These are phyloP conservation scores for Scolanthus callimorphus DNA, from an alignment of 92 coral and sea anemone species.

Conservation along the genomic window DNA sequence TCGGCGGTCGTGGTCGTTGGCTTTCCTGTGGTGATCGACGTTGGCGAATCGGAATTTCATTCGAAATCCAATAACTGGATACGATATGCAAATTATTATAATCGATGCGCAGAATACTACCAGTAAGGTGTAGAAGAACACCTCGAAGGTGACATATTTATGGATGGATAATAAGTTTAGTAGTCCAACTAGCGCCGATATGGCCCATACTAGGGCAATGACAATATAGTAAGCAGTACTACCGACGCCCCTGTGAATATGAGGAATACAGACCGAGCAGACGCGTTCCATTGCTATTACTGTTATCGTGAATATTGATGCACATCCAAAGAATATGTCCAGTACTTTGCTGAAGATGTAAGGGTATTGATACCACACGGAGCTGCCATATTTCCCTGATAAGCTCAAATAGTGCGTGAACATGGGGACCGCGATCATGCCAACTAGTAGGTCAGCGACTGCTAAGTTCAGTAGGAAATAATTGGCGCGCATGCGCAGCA, in stretches of 20 bases:
- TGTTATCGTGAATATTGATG: slow-evolving; percentile 74
- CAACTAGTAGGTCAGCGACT: slow-evolving; percentile 74
- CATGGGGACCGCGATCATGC: slow-evolving; percentile 72
- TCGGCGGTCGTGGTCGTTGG: slow-evolving; percentile 61
- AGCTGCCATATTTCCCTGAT: slow-evolving; percentile 43
- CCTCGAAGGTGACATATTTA: slow-evolving; percentile 39
- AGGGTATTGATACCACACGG: slow-evolving; percentile 31
- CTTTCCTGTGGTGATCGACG: slow-evolving; percentile 53
- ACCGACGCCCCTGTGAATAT: slow-evolving; percentile 54
- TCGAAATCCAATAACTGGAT: slow-evolving; percentile 60
- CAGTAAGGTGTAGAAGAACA: slow-evolving; percentile 63
- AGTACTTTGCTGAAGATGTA: slow-evolving; percentile 49
- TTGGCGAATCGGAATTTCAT: slow-evolving; percentile 80
- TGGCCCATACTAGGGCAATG: slow-evolving; percentile 59
- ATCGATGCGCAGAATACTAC: slow-evolving; percentile 60
- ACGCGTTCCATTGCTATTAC: slow-evolving; percentile 70
- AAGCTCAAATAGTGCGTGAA: slow-evolving; percentile 53
- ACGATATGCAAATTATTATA: slow-evolving; percentile 60
- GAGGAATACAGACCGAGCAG: slow-evolving; percentile 73
- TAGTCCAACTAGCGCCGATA: slow-evolving; percentile 51
- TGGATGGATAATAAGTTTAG: slow-evolving; percentile 49
- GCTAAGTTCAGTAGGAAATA: slow-evolving; percentile 80
- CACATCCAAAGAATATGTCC: slow-evolving; percentile 78
- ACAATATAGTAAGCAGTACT: slow-evolving; percentile 40
- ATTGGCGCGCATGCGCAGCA: slow-evolving; percentile 79